Evolutionary conservation across 2,113 vertebrate genomes (phyloP).

Genomic region (Mastomys coucha): DNA sequence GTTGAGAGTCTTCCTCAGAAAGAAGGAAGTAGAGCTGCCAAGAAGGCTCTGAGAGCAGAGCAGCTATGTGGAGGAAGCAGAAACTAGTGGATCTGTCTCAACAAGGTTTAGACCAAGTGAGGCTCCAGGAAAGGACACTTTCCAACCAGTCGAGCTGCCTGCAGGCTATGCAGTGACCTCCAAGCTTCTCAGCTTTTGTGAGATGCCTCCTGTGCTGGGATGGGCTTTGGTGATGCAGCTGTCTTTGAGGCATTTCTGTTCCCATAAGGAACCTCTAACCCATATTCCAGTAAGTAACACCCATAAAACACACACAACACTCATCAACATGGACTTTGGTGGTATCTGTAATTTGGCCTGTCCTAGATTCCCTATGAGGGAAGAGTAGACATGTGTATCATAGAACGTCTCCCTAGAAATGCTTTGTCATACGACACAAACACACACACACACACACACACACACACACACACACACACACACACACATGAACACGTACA

Average conservation of each 20-base stretch:
- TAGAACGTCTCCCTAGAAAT: neutral
- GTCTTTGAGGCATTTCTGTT: neutral
- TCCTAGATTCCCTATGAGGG: too few species aligned
- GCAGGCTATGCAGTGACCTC: neutral
- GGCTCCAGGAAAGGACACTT: neutral
- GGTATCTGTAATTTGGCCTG: neutral
- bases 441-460: too few species aligned
- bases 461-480: neutral
- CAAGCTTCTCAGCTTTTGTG: neutral
- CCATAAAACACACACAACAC: neutral
- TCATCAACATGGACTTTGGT: neutral
- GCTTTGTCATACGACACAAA: too few species aligned
- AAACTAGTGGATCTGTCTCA: neutral
- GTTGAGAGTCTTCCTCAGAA: neutral
- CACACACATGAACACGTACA: neutral
- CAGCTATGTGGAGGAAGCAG: neutral
- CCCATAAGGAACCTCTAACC: neutral
- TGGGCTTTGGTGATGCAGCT: neutral
- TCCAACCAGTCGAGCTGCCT: neutral
- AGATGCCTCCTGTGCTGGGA: neutral
- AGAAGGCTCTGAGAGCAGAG: neutral
- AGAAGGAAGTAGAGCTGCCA: neutral
- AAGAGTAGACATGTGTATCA: neutral
- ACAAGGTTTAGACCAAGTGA: neutral
- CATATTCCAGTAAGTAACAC: neutral